Conservation (phyloP, 2,797 vertebrate species). For the Meda fulgida region DNA sequence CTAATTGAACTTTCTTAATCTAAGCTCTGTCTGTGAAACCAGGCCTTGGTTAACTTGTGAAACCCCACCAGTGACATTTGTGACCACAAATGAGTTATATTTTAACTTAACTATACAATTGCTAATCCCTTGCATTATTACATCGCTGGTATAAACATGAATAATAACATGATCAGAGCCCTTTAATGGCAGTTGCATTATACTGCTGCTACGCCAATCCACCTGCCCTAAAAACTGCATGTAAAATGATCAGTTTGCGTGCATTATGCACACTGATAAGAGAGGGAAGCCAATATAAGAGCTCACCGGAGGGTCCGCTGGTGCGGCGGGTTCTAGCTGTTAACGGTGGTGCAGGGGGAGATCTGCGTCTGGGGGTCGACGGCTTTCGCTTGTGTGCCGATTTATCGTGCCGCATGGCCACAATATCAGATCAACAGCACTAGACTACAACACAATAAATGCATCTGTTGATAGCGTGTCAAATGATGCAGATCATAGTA, state of each 20-base stretch:
- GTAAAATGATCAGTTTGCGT: neutral
- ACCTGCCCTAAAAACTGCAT: neutral
- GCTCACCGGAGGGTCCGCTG: slow-evolving; percentile 62
- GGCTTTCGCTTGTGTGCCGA: slow-evolving; percentile 30
- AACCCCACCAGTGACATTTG: no score
- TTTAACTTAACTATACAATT: neutral
- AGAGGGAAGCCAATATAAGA: neutral
- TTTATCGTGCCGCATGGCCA: slow-evolving; percentile 9
- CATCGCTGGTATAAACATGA: neutral
- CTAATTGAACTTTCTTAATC: no score
- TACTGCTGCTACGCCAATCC: neutral
- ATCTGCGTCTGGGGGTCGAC: slow-evolving; percentile 55
- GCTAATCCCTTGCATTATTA: neutral
- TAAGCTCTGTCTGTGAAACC: no score
- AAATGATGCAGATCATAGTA: neutral
- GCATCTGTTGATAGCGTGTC: neutral
- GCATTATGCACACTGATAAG: neutral
- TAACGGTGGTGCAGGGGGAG: slow-evolving; percentile 7
- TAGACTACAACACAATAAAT: slow-evolving; percentile 9
- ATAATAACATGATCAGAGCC: neutral
- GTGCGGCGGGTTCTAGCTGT: slow-evolving; percentile 17
- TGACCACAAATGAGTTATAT: neutral
- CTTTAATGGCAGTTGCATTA: neutral
- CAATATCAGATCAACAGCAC: neutral
- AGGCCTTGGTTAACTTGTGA: no score